Evolutionary conservation across 1,140 invertebrate species (phyloP).

Genomic region (Procambarus clarkii): DNA sequence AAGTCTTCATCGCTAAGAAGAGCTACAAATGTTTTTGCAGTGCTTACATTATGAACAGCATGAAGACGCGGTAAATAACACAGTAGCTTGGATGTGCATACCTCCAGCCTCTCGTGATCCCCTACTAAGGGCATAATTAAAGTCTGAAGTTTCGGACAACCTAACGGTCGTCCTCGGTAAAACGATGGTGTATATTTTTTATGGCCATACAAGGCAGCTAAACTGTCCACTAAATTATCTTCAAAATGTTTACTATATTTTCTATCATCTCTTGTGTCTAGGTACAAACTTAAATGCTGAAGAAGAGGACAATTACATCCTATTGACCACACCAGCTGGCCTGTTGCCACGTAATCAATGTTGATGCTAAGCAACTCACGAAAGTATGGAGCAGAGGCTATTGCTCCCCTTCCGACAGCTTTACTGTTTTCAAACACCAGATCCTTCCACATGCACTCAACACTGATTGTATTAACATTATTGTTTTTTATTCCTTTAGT

Average conservation of each 20-base stretch:
- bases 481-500: neutral
- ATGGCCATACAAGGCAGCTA: constrained; percentile 2
- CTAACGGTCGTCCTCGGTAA: neutral
- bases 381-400: neutral
- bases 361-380: neutral
- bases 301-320: constrained; percentile 12
- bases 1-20: neutral
- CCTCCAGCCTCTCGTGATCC: neutral
- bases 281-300: neutral
- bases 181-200: constrained; percentile 1
- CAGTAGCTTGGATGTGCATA: neutral
- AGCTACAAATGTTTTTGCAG: neutral
- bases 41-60: neutral
- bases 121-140: neutral
- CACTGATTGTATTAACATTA: neutral
- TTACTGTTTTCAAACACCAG: neutral
- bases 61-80: neutral
- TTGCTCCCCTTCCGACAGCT: neutral
- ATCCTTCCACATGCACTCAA: neutral
- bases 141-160: constrained; percentile 10
- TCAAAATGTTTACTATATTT: constrained; percentile 20
- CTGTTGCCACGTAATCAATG: constrained; percentile 8
- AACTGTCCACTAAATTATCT: neutral
- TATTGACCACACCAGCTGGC: constrained; percentile 3
- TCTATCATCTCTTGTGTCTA: constrained; percentile 11